Percentiles rank a stretch among this genome's conserved stretches.
Conservation (phyloP, 2,797 vertebrate genomes). For the Gymnoscopelus braueri region DNA sequence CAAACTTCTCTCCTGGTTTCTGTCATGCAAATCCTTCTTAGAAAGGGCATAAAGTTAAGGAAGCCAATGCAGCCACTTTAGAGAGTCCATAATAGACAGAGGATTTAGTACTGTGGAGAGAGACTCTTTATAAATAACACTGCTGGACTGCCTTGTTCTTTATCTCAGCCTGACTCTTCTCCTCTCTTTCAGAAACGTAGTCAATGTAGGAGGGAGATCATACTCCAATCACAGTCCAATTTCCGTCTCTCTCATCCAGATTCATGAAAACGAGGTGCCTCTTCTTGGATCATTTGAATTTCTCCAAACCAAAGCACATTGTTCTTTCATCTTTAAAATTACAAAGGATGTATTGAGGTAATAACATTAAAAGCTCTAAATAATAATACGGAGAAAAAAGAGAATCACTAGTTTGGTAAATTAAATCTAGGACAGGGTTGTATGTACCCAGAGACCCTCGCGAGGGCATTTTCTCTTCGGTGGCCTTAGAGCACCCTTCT, state of each 20-base stretch:
- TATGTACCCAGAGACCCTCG: slow-evolving; percentile 74
- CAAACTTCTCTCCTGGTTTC: slow-evolving; percentile 74
- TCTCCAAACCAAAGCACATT: slow-evolving; percentile 30
- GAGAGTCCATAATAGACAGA: slow-evolving; percentile 59
- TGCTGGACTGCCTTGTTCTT: slow-evolving; percentile 48
- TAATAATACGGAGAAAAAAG: slow-evolving; percentile 53
- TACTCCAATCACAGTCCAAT: slow-evolving; percentile 31
- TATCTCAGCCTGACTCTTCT: slow-evolving; percentile 39
- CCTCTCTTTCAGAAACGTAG: slow-evolving; percentile 42
- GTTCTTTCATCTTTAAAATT: slow-evolving; percentile 47
- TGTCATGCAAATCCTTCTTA: slow-evolving; percentile 79
- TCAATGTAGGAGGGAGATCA: slow-evolving; percentile 37
- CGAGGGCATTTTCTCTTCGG: slow-evolving; percentile 75
- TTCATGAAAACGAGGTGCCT: slow-evolving; percentile 22
- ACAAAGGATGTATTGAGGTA: slow-evolving; percentile 42
- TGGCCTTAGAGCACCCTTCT: slow-evolving; percentile 80
- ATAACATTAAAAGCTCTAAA: slow-evolving; percentile 65
- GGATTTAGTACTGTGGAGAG: slow-evolving; percentile 53
- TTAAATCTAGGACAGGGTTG: slow-evolving; percentile 73
- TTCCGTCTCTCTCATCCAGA: slow-evolving; percentile 28
- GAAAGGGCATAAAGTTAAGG: slow-evolving; percentile 78
- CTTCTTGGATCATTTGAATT: slow-evolving; percentile 7
- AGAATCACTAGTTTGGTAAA: slow-evolving; percentile 70
- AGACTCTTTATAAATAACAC: slow-evolving; percentile 44
- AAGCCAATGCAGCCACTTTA: slow-evolving; percentile 70